Evolutionary conservation across 2,797 vertebrate species (phyloP).

Genomic region (Basileuterus tristriatus): DNA sequence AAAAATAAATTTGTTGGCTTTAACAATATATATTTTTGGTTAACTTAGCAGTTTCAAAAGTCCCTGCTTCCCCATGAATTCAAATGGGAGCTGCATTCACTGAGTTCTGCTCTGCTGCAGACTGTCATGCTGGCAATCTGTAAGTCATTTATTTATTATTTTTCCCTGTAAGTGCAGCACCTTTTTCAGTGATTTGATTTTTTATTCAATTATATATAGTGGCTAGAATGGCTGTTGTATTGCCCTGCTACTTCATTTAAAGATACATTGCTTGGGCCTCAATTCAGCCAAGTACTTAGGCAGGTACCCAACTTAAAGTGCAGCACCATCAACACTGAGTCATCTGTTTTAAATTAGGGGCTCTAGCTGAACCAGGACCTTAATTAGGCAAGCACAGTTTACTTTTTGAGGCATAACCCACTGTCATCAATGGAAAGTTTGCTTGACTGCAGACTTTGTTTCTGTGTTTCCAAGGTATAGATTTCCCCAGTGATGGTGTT

Average conservation of each 20-base stretch:
- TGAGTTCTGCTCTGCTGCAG: conserved; percentile 37
- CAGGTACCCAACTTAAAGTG: conserved; percentile 51
- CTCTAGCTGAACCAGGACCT: not conserved
- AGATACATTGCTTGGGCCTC: not conserved
- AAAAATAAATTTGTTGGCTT: conserved; percentile 66
- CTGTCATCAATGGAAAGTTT: not conserved
- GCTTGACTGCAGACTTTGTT: not conserved
- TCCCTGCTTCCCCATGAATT: conserved; percentile 65
- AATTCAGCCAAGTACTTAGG: conserved; percentile 37
- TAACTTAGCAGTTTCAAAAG: conserved; percentile 63
- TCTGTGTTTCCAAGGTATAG: not conserved
- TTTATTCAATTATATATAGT: conserved; percentile 55
- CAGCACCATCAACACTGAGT: conserved; percentile 13
- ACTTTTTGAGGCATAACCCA: not conserved
- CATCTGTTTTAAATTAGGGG: conserved; percentile 51
- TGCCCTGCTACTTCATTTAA: conserved; percentile 28
- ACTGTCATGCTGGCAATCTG: conserved; percentile 28
- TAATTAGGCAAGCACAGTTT: conserved; percentile 18
- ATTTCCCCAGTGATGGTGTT: not conserved
- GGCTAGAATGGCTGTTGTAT: not conserved
- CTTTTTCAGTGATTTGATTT: conserved; percentile 53
- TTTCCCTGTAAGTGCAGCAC: conserved; percentile 27
- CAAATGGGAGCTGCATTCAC: conserved; percentile 57
- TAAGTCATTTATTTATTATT: conserved; percentile 57
- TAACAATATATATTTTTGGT: conserved; percentile 68